Conservation (phyloP, 2,113 vertebrate genomes). For the Chaenogobius annularis region DNA sequence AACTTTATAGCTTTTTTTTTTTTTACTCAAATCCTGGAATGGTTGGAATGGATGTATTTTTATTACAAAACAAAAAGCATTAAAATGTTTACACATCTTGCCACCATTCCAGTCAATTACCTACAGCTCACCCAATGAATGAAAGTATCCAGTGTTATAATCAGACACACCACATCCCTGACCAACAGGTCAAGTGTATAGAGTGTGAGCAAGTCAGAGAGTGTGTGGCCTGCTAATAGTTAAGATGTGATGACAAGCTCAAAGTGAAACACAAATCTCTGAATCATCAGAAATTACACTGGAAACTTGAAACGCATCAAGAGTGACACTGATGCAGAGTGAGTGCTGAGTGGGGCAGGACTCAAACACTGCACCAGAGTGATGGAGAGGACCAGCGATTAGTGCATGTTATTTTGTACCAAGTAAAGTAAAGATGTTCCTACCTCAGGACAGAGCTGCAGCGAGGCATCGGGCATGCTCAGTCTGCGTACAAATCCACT, state of each 20-base stretch:
- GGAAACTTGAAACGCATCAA: constrained; percentile 54
- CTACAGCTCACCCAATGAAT: constrained; percentile 15
- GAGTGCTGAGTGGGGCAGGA: constrained; percentile 58
- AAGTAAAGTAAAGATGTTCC: constrained; percentile 38
- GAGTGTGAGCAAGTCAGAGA: constrained; percentile 33
- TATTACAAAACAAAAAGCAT: not conserved
- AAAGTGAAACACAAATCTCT: constrained; percentile 58
- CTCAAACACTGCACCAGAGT: constrained; percentile 29
- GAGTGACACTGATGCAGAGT: constrained; percentile 65
- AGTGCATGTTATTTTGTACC: not conserved
- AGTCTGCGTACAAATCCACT: constrained; percentile 91
- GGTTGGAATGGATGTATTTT: not conserved
- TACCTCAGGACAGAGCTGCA: constrained; percentile 79
- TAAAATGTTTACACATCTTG: not conserved
- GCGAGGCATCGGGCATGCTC: constrained; percentile 83
- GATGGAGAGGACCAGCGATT: constrained; percentile 29
- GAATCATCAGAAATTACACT: constrained; percentile 68
- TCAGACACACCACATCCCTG: constrained; percentile 2
- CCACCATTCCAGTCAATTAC: constrained; percentile 22
- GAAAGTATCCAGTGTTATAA: constrained; percentile 22
- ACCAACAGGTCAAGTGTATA: constrained; percentile 35
- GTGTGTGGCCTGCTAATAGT: constrained; percentile 34
- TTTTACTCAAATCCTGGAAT: not conserved
- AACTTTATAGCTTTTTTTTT: not conserved
- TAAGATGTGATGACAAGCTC: constrained; percentile 59